phyloP scores from a whole-genome alignment of 2,888 invertebrate species.

The Dolomedes plantarius region DNA sequence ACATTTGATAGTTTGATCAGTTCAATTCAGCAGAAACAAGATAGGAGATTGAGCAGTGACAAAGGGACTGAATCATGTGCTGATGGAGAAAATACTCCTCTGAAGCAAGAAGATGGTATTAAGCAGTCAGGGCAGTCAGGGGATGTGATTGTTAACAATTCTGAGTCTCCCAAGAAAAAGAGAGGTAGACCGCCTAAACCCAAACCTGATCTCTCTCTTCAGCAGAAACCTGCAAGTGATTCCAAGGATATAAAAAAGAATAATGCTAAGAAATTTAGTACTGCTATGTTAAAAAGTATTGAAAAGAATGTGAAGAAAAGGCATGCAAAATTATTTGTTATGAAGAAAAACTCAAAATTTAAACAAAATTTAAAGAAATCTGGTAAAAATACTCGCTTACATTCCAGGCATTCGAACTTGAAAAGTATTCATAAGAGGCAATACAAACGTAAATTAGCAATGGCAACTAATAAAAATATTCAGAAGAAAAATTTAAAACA shows the following conservation, averaged over 20 bases:
- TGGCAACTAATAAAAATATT: too few species aligned
- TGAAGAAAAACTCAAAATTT: not conserved
- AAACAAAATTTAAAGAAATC: not conserved
- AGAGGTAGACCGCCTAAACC: constrained; percentile 42
- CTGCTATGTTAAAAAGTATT: not conserved
- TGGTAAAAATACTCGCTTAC: not conserved
- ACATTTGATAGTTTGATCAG: constrained; percentile 34
- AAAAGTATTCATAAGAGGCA: not conserved
- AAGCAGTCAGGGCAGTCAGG: constrained; percentile 21
- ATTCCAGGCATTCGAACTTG: not conserved
- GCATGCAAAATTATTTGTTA: not conserved
- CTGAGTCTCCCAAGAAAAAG: not conserved
- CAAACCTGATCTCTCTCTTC: not conserved
- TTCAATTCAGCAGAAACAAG: not conserved
- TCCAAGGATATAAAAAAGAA: not conserved
- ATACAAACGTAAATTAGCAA: not conserved
- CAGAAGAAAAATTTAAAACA: too few species aligned
- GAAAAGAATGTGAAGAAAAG: not conserved
- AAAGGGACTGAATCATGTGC: not conserved
- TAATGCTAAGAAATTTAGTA: not conserved
- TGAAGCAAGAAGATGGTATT: constrained; percentile 37
- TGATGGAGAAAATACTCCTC: not conserved
- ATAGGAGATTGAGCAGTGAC: not conserved
- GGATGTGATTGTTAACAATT: not conserved
- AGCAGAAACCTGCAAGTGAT: not conserved